phyloP scores from a whole-genome alignment of 1,140 invertebrate genomes.

The Drosophila tropicalis region DNA sequence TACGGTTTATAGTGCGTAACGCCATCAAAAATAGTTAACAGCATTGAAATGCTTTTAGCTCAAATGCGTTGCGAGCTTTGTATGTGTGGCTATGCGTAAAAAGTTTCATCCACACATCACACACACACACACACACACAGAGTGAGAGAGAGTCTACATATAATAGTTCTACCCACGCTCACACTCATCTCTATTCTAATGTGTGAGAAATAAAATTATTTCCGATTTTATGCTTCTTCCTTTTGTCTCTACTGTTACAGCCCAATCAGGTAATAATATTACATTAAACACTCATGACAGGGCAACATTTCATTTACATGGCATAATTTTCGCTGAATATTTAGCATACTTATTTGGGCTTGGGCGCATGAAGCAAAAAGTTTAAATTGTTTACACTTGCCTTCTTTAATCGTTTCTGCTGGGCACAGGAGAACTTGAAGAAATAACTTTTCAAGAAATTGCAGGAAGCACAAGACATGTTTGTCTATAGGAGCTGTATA shows the following conservation, averaged over 20 bases:
- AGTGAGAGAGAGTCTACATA: no score
- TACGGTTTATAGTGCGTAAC: slow-evolving; percentile 70
- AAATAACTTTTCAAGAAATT: slow-evolving; percentile 52
- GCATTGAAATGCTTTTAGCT: slow-evolving; percentile 78
- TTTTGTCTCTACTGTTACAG: not conserved
- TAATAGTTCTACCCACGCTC: not conserved
- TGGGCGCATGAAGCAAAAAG: slow-evolving; percentile 33
- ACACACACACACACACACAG: not conserved
- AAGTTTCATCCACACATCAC: slow-evolving; percentile 47
- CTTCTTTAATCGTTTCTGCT: slow-evolving; percentile 38
- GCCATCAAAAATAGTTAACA: slow-evolving; percentile 76
- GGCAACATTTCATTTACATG: slow-evolving; percentile 23
- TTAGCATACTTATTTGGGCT: slow-evolving; percentile 39
- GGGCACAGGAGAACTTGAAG: slow-evolving; percentile 17
- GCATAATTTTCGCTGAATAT: slow-evolving; percentile 13
- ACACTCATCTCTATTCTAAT: slow-evolving; percentile 24
- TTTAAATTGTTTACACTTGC: slow-evolving; percentile 50
- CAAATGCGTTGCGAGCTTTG: slow-evolving; percentile 51
- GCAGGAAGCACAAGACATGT: slow-evolving; percentile 56
- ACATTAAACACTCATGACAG: slow-evolving; percentile 21
- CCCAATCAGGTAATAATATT: slow-evolving; percentile 29
- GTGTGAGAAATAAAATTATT: slow-evolving; percentile 60
- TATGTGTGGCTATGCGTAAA: slow-evolving; percentile 50
- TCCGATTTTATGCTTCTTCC: slow-evolving; percentile 37
- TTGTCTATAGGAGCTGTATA: slow-evolving; percentile 9